These are phyloP conservation scores for Polydrusus pterygomalis DNA, from an alignment of 2,888 invertebrate species.

Conservation along the genomic window DNA sequence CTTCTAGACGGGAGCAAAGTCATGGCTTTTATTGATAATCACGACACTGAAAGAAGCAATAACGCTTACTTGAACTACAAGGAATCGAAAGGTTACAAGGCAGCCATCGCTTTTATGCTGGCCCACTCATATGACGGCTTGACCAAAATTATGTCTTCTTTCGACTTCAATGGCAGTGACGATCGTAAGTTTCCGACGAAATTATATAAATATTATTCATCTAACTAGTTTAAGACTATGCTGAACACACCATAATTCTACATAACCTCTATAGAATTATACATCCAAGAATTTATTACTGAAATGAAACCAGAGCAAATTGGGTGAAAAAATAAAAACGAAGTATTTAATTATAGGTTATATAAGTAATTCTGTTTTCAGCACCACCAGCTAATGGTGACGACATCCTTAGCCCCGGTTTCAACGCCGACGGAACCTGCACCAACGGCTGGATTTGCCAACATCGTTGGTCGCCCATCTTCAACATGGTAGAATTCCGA, in stretches of 20 bases:
- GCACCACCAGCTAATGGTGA: conserved; percentile 80
- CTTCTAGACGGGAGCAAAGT: conserved; percentile 72
- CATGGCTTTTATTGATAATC: conserved; percentile 68
- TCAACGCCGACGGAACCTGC: conserved; percentile 78
- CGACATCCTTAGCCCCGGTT: conserved; percentile 79
- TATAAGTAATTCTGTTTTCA: too few species aligned
- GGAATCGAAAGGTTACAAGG: conserved; percentile 78
- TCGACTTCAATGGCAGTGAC: conserved; percentile 78
- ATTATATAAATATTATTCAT: too few species aligned
- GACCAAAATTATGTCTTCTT: conserved; percentile 95
- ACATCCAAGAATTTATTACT: too few species aligned
- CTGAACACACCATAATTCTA: too few species aligned
- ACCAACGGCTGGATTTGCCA: conserved; percentile 88
- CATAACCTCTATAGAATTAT: too few species aligned
- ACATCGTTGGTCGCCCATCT: conserved; percentile 89
- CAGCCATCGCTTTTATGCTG: conserved; percentile 90
- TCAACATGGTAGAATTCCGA: conserved; percentile 85
- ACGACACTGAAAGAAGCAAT: conserved; percentile 80
- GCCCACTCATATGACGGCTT: conserved; percentile 89
- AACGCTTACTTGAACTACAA: conserved; percentile 81
- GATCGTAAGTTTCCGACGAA: conserved; percentile 64
- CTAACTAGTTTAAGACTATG: too few species aligned
- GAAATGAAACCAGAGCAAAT: too few species aligned
- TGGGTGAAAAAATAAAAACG: too few species aligned
- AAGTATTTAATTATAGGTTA: too few species aligned